phyloP scores from a whole-genome alignment of 2,888 invertebrate species.

The Phania funesta region DNA sequence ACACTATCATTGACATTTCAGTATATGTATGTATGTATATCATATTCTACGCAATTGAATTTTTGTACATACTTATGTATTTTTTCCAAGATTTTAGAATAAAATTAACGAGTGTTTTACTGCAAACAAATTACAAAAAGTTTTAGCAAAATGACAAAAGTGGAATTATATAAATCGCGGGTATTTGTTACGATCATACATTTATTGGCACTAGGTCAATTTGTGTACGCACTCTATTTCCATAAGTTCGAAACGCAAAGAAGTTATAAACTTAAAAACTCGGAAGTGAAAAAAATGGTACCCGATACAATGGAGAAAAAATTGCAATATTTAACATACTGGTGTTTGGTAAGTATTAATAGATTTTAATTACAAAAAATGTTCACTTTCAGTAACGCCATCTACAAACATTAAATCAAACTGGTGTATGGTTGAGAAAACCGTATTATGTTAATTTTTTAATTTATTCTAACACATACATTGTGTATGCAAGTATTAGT shows the following conservation, averaged over 20 bases:
- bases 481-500: too few species aligned
- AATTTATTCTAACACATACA: too few species aligned
- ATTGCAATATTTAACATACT: constrained; percentile 81
- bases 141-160: constrained; percentile 79
- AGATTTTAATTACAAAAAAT: not conserved
- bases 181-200: constrained; percentile 79
- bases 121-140: constrained; percentile 10
- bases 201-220: constrained; percentile 78
- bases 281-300: constrained; percentile 73
- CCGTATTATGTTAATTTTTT: too few species aligned
- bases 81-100: not conserved
- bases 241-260: constrained; percentile 80
- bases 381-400: too few species aligned
- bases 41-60: too few species aligned
- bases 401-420: too few species aligned
- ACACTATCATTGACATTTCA: too few species aligned
- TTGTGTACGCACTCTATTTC: constrained; percentile 80
- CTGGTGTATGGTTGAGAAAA: too few species aligned
- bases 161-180: constrained; percentile 80
- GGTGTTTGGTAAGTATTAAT: constrained; percentile 81
- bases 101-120: not conserved
- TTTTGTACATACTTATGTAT: not conserved
- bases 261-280: constrained; percentile 75
- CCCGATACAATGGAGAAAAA: constrained; percentile 79
- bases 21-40: too few species aligned